Percentiles rank a stretch among this genome's conserved stretches.
phyloP scores from a whole-genome alignment of 2,797 vertebrate species.

The Cyprinella venusta region DNA sequence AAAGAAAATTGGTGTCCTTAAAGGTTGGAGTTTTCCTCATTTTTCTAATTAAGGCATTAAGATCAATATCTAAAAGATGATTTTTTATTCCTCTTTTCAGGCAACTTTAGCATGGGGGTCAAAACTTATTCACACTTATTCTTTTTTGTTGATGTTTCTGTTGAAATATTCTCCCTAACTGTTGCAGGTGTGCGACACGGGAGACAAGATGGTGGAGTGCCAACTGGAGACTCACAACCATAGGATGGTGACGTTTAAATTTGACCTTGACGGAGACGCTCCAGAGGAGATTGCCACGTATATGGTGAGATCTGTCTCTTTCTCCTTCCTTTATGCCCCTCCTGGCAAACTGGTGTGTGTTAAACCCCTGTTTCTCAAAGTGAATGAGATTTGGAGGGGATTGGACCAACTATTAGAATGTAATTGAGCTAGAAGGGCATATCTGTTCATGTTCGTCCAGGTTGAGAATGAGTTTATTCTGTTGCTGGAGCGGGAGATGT shows the following conservation, averaged over 20 bases:
- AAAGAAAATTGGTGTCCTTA: too few species aligned
- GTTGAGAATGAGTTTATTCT: slow-evolving; percentile 98
- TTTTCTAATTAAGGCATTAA: too few species aligned
- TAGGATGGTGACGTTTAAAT: slow-evolving; percentile 99
- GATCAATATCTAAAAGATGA: too few species aligned
- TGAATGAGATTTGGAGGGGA: too few species aligned
- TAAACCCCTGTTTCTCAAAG: neutral
- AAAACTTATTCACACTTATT: too few species aligned
- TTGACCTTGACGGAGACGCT: slow-evolving; percentile 95
- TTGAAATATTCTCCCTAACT: neutral
- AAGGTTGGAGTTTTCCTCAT: too few species aligned
- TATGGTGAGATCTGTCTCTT: slow-evolving; percentile 81
- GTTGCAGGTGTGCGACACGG: slow-evolving; percentile 91
- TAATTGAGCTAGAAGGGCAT: neutral
- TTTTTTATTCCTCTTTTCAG: too few species aligned
- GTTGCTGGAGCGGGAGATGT: slow-evolving; percentile 91
- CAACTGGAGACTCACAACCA: slow-evolving; percentile 98
- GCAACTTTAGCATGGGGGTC: too few species aligned
- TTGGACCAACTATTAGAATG: neutral
- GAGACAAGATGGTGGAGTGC: slow-evolving; percentile 99
- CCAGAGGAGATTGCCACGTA: slow-evolving; percentile 98
- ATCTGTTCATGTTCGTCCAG: slow-evolving; percentile 68
- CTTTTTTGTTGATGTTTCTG: neutral
- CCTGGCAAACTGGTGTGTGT: neutral
- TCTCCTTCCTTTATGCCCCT: too few species aligned